These are phyloP conservation scores for Andrena bicolor DNA, from an alignment of 2,888 invertebrate genomes.

Conservation along the genomic window DNA sequence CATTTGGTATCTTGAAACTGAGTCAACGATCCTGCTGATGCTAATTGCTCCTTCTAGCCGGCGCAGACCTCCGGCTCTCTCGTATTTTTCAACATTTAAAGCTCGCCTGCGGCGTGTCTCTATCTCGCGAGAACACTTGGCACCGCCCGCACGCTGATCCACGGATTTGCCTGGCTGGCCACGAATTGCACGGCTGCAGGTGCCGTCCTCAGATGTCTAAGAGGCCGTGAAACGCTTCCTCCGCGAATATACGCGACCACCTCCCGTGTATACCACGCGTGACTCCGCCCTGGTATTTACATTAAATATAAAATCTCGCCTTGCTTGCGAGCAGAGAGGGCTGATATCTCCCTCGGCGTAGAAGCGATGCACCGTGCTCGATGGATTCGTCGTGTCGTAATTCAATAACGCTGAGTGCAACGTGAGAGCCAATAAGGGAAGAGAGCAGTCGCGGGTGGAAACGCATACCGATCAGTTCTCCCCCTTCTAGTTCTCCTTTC, in stretches of 20 bases:
- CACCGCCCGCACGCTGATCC: conserved; percentile 56
- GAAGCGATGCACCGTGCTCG: conserved; percentile 16
- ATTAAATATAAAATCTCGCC: conserved; percentile 64
- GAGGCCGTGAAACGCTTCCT: conserved; percentile 57
- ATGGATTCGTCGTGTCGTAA: conserved; percentile 55
- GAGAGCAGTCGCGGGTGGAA: conserved; percentile 33
- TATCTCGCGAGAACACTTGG: conserved; percentile 42
- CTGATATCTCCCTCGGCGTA: conserved; percentile 39
- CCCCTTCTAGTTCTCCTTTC: conserved; percentile 6
- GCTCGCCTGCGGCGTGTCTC: conserved; percentile 14
- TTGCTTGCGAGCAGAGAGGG: background rate
- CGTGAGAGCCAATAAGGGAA: conserved; percentile 57
- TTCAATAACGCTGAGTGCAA: conserved; percentile 55
- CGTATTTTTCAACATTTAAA: conserved; percentile 23
- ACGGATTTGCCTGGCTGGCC: conserved; percentile 61
- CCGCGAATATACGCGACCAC: conserved; percentile 12
- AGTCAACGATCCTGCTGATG: conserved; percentile 1
- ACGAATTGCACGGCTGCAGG: conserved; percentile 65
- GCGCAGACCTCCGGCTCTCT: background rate
- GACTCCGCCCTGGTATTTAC: conserved; percentile 48
- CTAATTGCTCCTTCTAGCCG: conserved; percentile 25
- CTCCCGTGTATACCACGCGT: conserved; percentile 13
- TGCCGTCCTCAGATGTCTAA: conserved; percentile 61
- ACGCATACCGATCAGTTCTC: conserved; percentile 42
- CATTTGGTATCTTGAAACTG: too few species aligned